Evolutionary conservation across 2,113 vertebrate genomes (phyloP), one percentile per base, ranked within the genome.

Genomic region (Vidua chalybeata): DNA sequence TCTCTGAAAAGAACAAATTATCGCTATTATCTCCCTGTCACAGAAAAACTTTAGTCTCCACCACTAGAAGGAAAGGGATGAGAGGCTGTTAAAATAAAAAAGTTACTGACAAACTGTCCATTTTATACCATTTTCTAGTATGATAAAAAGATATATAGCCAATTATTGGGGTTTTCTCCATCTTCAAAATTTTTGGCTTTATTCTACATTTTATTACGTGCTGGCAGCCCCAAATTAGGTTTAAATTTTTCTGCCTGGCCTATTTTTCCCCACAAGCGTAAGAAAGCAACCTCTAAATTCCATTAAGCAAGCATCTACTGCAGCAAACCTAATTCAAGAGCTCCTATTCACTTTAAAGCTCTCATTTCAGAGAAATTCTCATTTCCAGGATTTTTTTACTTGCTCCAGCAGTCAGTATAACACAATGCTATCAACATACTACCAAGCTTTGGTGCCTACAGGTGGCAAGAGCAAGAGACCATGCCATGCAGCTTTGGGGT

Each of bases 401-500:
- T 55, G 21, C 74, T 68, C 22, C 27, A 33, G 37, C 31, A 67
- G 24, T 24, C 56, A 31, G 5, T 31, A 2, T 23, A 61, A 73
- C 51, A 52, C 33, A 64, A 64, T 14, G 13, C 6, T 30, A 39
- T 31, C 11, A 46, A 23, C 3, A 21, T 4, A 9, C 0, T 20
- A 7, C 78, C 52, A 31, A 84, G 21, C 8, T 80, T 28, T 66
- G 33, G 9, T 58, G 14, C 10, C 58, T 68, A 11, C 62, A 89
- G 24, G 21, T 33, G 11, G 3, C 20, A 63, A 54, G 74, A 63
- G 41, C 28, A 55, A n/a, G 11, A 23, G 22, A 13, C 10, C 15
- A 11, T 3, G 9, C 7, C 10, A 10, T 2, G 11, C 6, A 55
- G 23, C 5, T 41, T 27, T 1, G 1, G 19, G 13, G 26, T 10